These are phyloP conservation scores for Hippopotamus amphibius DNA, from an alignment of 2,113 vertebrate genomes.

Conservation along the genomic window DNA sequence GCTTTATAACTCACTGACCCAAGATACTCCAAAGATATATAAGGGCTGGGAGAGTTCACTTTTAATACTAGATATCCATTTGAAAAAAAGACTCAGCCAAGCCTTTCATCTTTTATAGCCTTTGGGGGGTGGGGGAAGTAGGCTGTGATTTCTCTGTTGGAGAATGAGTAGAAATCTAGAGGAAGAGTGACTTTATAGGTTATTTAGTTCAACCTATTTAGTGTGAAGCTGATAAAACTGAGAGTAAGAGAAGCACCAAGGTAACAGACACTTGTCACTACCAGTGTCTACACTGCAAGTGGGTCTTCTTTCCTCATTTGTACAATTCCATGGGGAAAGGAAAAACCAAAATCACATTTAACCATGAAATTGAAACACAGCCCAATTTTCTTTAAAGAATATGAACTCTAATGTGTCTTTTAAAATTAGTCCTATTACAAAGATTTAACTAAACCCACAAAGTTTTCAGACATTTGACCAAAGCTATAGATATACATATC, in stretches of 20 bases:
- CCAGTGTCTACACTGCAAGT: neutral
- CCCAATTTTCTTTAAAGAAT: neutral
- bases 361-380: neutral
- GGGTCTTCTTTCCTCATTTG: neutral
- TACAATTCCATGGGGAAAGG: neutral
- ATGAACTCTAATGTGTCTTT: neutral
- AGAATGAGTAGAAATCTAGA: neutral
- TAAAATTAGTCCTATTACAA: neutral
- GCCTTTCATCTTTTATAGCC: neutral
- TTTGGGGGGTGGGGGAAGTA: neutral
- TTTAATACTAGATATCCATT: neutral
- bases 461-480: neutral
- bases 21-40: neutral
- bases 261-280: neutral
- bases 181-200: neutral
- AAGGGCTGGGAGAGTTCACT: neutral
- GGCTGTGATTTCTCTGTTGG: neutral
- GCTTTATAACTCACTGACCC: neutral
- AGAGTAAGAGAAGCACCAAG: neutral
- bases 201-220: neutral
- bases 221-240: neutral
- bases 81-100: neutral
- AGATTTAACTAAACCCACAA: neutral
- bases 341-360: slow-evolving; percentile 1
- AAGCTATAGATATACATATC: neutral